A percentile compares a stretch with the other conserved stretches of the same genome.
These are phyloP conservation scores for Ramphastos sulfuratus DNA, from an alignment of 2,113 vertebrate species.

Conservation along the genomic window DNA sequence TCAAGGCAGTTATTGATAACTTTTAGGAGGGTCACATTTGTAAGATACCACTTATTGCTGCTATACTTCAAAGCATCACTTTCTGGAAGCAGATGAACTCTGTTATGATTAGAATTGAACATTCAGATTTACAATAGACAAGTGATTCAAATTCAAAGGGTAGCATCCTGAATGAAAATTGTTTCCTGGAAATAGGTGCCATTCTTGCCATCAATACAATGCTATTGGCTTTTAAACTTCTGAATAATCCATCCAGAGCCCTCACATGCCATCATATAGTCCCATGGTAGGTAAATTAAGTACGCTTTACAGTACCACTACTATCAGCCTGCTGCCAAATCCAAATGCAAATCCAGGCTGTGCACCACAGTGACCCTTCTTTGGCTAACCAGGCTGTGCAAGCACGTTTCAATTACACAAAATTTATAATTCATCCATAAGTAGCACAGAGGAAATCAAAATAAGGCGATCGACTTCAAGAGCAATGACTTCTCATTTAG, in stretches of 20 bases:
- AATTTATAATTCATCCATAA: constrained; percentile 3
- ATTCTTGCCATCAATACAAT: neutral
- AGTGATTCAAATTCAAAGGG: constrained; percentile 46
- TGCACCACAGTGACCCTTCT: neutral
- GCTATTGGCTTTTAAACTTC: constrained; percentile 3
- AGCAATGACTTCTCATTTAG: constrained; percentile 42
- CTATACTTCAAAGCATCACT: neutral
- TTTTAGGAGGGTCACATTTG: constrained; percentile 50
- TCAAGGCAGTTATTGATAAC: constrained; percentile 61
- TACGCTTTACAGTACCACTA: constrained; percentile 25
- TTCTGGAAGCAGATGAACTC: constrained; percentile 31
- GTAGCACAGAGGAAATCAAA: constrained; percentile 38
- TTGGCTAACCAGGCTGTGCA: neutral
- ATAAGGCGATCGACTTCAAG: constrained; percentile 32
- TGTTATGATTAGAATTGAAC: constrained; percentile 44
- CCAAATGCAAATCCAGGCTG: constrained; percentile 33
- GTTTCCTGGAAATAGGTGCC: constrained; percentile 26
- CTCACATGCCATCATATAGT: neutral
- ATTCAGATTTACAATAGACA: constrained; percentile 45
- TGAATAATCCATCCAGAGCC: neutral
- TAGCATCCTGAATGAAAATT: constrained; percentile 15
- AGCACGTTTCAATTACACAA: neutral
- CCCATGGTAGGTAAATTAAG: neutral
- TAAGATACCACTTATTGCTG: constrained; percentile 34
- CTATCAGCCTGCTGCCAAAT: constrained; percentile 7